These are phyloP conservation scores for Neodiprion fabricii DNA, from an alignment of 1,140 invertebrate species.

Conservation along the genomic window DNA sequence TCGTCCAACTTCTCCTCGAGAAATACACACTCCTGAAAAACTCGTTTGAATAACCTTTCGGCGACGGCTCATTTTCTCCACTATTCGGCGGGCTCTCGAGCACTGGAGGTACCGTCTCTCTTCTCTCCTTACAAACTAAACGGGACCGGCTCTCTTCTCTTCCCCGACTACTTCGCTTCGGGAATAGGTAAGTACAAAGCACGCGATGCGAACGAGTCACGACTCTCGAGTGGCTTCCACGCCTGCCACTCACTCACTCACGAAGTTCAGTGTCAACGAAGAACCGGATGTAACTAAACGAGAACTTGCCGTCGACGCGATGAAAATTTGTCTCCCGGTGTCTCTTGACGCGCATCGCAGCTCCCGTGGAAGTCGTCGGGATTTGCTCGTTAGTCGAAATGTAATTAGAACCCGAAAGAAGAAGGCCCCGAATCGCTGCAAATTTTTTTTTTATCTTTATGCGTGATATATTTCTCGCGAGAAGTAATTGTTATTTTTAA, in stretches of 20 bases:
- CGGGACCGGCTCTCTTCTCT: neutral
- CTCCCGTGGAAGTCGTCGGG: too few relatives aligned
- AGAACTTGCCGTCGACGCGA: neutral
- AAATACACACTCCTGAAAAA: neutral
- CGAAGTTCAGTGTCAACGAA: neutral
- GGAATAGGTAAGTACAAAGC: neutral
- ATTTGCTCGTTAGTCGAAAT: too few relatives aligned
- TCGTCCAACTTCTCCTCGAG: neutral
- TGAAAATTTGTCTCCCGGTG: neutral
- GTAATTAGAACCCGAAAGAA: too few relatives aligned
- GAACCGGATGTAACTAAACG: neutral
- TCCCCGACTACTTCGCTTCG: neutral
- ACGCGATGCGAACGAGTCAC: neutral
- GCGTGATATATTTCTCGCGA: too few relatives aligned
- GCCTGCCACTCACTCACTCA: neutral
- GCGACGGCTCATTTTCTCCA: neutral
- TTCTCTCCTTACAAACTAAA: neutral
- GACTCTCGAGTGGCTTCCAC: neutral
- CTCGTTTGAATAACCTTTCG: conserved; percentile 1
- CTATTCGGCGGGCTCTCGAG: neutral
- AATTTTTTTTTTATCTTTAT: too few relatives aligned
- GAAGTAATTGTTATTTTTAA: too few relatives aligned
- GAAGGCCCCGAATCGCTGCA: too few relatives aligned
- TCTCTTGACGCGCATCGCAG: too few relatives aligned
- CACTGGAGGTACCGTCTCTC: neutral